Base-by-base conservation (phyloP, 2,888 invertebrate species). In the Apamea crenata region DNA sequence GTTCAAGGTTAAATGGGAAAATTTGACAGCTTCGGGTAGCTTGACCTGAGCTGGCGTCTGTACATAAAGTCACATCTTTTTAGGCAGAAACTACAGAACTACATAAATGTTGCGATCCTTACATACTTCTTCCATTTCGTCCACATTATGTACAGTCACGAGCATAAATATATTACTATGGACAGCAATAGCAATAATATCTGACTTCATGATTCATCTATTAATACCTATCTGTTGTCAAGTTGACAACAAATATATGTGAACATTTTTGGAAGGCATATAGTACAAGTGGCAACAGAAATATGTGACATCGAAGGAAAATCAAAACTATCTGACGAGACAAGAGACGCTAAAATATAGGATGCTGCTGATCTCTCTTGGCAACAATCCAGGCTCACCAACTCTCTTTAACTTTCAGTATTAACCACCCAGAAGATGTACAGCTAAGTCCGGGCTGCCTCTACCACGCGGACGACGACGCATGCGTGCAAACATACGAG, bases 401-500 rank as follows among this genome's bases (percentile, higher is more conserved):
- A 5, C 14, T 40, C 25, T 40, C n/a, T 47, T n/a, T 0, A 56
- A 56, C 16, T 92, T 91, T 36, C 90, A 97, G 96, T 18, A 82
- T 91, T 6, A 93, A 91, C 44, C 94, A 93, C 80, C 95, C 94
- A 44, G 95, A 93, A 74, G 97, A 96, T 81, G 87, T 93, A 53
- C 97, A 94, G 86, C 91, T 96, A 3, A 95, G 96, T 80, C 96
- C 97, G 0, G 96, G 96, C 12, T 96, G 95, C 72, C 74, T 97
- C 0, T 95, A 92, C 89, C 96, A 97, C 77, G 94, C 95, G 0
- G 89, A 92, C 21, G 95, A 96, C 68, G 96, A 96, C 16, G 86
- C 92, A 0, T 95, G 96, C 87, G 80, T 93, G 0, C 96, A 96
- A 82, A 96, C 95, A 0, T 96, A 95, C 71, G 97, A 97, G 82